Percentiles rank a stretch among this genome's conserved stretches.
Conservation (phyloP, 2,888 invertebrate genomes). For the Macrophya alboannulata region DNA sequence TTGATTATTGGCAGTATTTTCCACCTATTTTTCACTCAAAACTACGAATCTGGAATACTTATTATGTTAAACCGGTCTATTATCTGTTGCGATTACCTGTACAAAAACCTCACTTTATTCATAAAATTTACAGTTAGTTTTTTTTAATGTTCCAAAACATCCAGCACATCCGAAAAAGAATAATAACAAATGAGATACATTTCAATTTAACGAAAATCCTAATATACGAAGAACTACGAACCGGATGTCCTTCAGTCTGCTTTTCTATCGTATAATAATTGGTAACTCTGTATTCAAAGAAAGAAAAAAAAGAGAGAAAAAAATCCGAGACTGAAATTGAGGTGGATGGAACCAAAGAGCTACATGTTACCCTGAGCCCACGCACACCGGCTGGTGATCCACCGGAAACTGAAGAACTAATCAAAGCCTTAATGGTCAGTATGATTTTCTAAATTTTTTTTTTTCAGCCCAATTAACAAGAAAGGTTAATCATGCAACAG, state of each 20-base stretch:
- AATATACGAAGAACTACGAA: neutral
- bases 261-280: neutral
- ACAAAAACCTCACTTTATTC: neutral
- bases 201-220: neutral
- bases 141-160: neutral
- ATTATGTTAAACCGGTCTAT: too few species aligned
- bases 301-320: slow-evolving; percentile 80
- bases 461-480: neutral
- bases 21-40: too few species aligned
- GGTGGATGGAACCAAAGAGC: slow-evolving; percentile 88
- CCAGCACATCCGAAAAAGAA: neutral
- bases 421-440: slow-evolving; percentile 86
- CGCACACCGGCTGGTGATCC: slow-evolving; percentile 92
- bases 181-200: neutral
- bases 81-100: too few species aligned
- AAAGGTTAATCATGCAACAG: neutral
- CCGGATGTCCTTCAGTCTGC: neutral
- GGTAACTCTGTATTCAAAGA: slow-evolving; percentile 62
- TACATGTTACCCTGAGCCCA: slow-evolving; percentile 90
- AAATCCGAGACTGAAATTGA: slow-evolving; percentile 82
- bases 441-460: slow-evolving; percentile 64
- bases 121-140: neutral
- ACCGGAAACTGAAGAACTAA: slow-evolving; percentile 95
- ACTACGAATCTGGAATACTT: too few species aligned
- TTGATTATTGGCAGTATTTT: too few species aligned